A percentile compares a stretch with the other conserved stretches of the same genome.
phyloP scores from a whole-genome alignment of 2,797 vertebrate species.

The Vireo griseus region DNA sequence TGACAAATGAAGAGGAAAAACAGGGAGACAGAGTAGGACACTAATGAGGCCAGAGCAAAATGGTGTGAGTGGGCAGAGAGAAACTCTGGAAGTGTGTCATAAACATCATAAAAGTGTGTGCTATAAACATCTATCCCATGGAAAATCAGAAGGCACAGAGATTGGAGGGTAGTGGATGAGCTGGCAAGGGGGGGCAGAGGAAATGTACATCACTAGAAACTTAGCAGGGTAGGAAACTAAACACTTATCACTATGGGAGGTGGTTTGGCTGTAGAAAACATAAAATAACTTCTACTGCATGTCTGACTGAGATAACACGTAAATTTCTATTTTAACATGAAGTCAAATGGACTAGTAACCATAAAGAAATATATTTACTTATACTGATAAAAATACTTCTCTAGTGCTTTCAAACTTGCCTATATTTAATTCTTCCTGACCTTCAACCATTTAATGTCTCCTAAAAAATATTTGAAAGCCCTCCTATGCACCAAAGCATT shows the following conservation, averaged over 20 bases:
- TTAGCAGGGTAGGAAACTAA: background rate
- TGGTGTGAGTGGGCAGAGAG: background rate
- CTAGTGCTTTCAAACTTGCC: background rate
- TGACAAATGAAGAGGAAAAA: background rate
- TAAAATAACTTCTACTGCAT: background rate
- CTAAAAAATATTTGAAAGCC: background rate
- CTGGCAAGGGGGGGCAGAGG: background rate
- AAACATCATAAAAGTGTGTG: background rate
- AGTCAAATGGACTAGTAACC: background rate
- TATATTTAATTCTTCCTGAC: background rate
- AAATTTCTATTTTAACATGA: background rate
- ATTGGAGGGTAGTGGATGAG: background rate
- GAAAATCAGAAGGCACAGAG: background rate
- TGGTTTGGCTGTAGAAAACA: background rate
- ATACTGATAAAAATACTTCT: background rate
- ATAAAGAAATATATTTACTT: background rate
- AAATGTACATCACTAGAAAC: background rate
- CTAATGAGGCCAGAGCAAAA: background rate
- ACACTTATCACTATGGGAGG: background rate
- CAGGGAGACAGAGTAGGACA: background rate
- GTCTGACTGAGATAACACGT: background rate
- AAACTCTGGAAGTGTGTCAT: background rate
- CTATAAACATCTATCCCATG: background rate
- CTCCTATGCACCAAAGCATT: background rate
- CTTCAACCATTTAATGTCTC: background rate